Percentiles rank a stretch among this genome's conserved stretches.
Conservation (phyloP, 2,113 vertebrate species). For the Entomyzon cyanotis region DNA sequence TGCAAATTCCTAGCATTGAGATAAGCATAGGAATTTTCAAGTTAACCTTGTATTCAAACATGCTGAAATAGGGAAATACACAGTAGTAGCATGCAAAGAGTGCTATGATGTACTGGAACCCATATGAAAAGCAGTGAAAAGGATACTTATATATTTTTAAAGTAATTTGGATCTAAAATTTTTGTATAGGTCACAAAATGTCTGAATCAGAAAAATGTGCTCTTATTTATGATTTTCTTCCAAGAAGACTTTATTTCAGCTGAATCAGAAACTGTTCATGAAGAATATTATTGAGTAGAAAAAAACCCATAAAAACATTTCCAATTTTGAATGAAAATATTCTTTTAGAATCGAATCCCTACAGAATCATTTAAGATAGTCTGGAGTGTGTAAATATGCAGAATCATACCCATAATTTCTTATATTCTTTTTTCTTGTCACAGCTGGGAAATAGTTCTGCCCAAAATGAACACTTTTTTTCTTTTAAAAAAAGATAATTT, state of each 20-base stretch:
- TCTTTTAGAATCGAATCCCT: not conserved
- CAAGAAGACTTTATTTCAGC: not conserved
- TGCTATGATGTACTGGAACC: not conserved
- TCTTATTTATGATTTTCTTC: not conserved
- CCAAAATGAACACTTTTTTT: not conserved
- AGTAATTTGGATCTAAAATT: not conserved
- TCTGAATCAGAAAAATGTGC: not conserved
- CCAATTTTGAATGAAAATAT: not conserved
- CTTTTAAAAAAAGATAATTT: not conserved
- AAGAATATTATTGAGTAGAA: not conserved
- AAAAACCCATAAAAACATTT: not conserved
- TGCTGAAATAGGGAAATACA: not conserved
- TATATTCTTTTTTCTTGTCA: not conserved
- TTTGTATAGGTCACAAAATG: not conserved
- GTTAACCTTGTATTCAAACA: not conserved
- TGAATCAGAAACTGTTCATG: not conserved
- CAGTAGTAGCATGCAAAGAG: not conserved
- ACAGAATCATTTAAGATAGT: not conserved
- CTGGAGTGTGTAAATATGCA: not conserved
- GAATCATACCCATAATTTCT: not conserved
- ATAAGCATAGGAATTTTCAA: not conserved
- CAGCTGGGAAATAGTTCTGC: not conserved
- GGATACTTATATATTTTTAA: not conserved
- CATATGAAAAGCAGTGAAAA: not conserved
- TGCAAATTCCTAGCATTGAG: not conserved